Base-by-base conservation (phyloP, 1,140 invertebrate genomes). In the Formica selysi region DNA sequence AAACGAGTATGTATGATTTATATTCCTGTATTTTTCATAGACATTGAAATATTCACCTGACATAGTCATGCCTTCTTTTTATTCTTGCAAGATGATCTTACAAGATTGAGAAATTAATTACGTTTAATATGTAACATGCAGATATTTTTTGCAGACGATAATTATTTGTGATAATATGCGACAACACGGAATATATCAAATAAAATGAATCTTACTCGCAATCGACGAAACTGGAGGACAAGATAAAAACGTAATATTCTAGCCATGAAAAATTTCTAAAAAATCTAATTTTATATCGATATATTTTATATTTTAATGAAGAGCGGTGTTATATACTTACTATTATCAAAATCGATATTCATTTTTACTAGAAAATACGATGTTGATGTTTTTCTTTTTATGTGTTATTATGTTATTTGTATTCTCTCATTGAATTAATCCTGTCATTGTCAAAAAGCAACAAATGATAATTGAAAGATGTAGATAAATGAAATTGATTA, bases 1-100 rank as follows among this genome's bases (percentile, higher is more conserved):
- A 79, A 79, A 65, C 44, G 62, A 51, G 32, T 79, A 67, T 78
- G 38, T 41, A 61, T 76, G 29, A 71, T 51, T 32, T 36, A 64
- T 78, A 64, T 64, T 78, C 41, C 74, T 64, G 38, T 57, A 19
- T 26, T 22, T 51, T 51, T 78, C 32, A 48, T 38, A 19, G 19
- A 64, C 11, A 78, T 48, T 54, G 54, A 59, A 41, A 41, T 51
- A 51, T 76, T 76, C 41, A 64, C 36, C 22, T 32, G 10, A 48
- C 74, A 62, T 32, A 10, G 26, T 48, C 59, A 48, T 19, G 26
- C 10, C 16, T 78, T 44, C 11, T 64, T 29, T 13, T 76, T 10
- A 76, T 76, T 76, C 26, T 32, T 7, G 16, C 16, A 29, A 44
- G 22, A 8, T 38, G 54, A 74, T 59, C 13, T 22, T 0, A 19